These are phyloP conservation scores for Sparidentex hasta DNA, from an alignment of 2,797 vertebrate species.

Conservation along the genomic window DNA sequence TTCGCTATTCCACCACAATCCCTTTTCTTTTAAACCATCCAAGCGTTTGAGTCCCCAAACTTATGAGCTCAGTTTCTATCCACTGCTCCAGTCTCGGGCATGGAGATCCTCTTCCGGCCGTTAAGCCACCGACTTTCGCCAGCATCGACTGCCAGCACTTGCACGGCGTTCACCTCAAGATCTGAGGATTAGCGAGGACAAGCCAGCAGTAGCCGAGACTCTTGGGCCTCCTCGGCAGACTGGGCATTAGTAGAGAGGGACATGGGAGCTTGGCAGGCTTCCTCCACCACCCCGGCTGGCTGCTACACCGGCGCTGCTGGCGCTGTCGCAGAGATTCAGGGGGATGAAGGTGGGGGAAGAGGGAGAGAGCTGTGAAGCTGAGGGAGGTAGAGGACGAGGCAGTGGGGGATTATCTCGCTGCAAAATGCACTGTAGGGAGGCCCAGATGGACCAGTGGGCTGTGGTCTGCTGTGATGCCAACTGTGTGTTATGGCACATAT, in stretches of 20 bases:
- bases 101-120: slow-evolving; percentile 42
- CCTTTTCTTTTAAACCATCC: slow-evolving; percentile 18
- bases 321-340: slow-evolving; percentile 45
- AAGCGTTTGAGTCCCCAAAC: slow-evolving; percentile 41
- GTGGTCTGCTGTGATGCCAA: slow-evolving; percentile 62
- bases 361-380: slow-evolving; percentile 57
- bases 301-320: slow-evolving; percentile 59
- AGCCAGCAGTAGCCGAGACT: slow-evolving; percentile 65
- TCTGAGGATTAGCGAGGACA: slow-evolving; percentile 73
- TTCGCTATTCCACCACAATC: slow-evolving; percentile 39
- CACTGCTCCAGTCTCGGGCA: slow-evolving; percentile 37
- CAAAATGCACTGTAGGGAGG: slow-evolving; percentile 66
- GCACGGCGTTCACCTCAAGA: slow-evolving; percentile 65
- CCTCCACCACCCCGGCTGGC: slow-evolving; percentile 56
- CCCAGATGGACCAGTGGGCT: slow-evolving; percentile 78
- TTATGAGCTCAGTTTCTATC: slow-evolving; percentile 47
- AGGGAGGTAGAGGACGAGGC: slow-evolving; percentile 72
- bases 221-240: slow-evolving; percentile 65
- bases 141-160: slow-evolving; percentile 54
- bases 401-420: slow-evolving; percentile 74
- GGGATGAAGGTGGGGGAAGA: slow-evolving; percentile 39
- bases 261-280: slow-evolving; percentile 74
- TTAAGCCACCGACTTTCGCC: slow-evolving; percentile 50
- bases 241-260: slow-evolving; percentile 76
- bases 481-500: slow-evolving; percentile 31